Evolutionary conservation across 2,113 vertebrate genomes (phyloP).

Genomic region (Platanista minor): DNA sequence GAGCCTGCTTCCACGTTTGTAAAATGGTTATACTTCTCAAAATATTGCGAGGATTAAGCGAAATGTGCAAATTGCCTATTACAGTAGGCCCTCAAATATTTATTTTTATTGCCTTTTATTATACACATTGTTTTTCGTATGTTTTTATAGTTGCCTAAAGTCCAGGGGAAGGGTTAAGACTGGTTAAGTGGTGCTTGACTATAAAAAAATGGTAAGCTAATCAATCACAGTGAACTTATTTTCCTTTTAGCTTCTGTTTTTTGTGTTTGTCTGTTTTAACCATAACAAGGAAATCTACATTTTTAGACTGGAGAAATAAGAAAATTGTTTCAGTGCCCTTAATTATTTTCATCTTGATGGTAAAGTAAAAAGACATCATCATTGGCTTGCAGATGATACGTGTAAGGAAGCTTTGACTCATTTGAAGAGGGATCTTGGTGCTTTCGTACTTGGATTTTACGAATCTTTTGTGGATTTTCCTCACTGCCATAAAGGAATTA

Average conservation of each 20-base stretch:
- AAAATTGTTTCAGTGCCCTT: background rate
- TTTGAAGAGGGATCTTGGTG: background rate
- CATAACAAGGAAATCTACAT: background rate
- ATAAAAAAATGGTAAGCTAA: background rate
- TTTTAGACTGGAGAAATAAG: conserved; percentile 21
- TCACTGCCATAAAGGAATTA: background rate
- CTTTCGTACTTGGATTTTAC: background rate
- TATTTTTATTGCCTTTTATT: conserved; percentile 44
- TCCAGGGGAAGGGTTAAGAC: background rate
- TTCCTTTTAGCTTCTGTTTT: conserved; percentile 6
- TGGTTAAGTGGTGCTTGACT: background rate
- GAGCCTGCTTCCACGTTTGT: conserved; percentile 1
- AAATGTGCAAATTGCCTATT: conserved; percentile 46
- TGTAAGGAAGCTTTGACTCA: background rate
- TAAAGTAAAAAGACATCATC: background rate
- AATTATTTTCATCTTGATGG: conserved; percentile 6
- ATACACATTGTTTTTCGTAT: background rate
- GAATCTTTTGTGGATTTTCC: background rate
- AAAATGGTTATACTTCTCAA: conserved; percentile 11
- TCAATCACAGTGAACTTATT: conserved; percentile 2
- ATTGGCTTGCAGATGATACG: background rate
- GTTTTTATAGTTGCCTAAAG: conserved; percentile 44
- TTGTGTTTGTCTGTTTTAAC: background rate
- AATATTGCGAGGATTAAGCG: background rate
- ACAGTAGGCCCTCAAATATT: conserved; percentile 31